Conservation (phyloP, 2,797 vertebrate genomes). For the Macroramphosus scolopax region DNA sequence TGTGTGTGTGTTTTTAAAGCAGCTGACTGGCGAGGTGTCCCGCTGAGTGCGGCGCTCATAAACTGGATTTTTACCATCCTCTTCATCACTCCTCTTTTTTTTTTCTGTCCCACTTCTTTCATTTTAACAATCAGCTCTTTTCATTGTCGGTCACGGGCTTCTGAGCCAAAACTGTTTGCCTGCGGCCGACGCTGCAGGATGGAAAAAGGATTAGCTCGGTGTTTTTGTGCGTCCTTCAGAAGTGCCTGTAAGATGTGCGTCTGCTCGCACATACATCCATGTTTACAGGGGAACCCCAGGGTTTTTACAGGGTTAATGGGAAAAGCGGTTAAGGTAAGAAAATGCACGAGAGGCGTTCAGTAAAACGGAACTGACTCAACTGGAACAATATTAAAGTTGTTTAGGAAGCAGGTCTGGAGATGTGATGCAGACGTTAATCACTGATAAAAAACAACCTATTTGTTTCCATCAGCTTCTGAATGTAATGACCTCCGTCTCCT, state of each 20-base stretch:
- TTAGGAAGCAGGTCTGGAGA: not conserved
- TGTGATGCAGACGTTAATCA: too few relatives aligned
- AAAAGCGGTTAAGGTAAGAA: slow-evolving; percentile 8
- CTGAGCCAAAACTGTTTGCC: slow-evolving; percentile 51
- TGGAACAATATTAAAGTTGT: not conserved
- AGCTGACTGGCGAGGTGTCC: slow-evolving; percentile 67
- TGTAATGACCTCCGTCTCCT: too few relatives aligned
- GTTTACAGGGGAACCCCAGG: slow-evolving; percentile 32
- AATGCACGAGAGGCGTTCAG: slow-evolving; percentile 3
- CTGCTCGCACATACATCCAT: slow-evolving; percentile 13
- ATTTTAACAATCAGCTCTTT: slow-evolving; percentile 71
- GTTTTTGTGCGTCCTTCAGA: slow-evolving; percentile 7
- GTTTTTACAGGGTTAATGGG: slow-evolving; percentile 35
- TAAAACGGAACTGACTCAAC: too few relatives aligned
- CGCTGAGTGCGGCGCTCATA: slow-evolving; percentile 64
- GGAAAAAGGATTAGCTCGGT: slow-evolving; percentile 53
- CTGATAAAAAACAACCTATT: too few relatives aligned
- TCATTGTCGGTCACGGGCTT: slow-evolving; percentile 64
- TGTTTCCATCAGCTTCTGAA: too few relatives aligned
- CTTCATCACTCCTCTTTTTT: slow-evolving; percentile 8
- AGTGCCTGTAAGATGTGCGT: slow-evolving; percentile 10
- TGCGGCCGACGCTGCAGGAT: slow-evolving; percentile 44
- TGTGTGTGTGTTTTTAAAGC: slow-evolving; percentile 54
- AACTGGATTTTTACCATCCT: slow-evolving; percentile 57
- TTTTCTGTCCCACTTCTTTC: slow-evolving; percentile 5